These are phyloP conservation scores for Temnothorax unifasciatus DNA, from an alignment of 2,888 invertebrate species.

Conservation along the genomic window DNA sequence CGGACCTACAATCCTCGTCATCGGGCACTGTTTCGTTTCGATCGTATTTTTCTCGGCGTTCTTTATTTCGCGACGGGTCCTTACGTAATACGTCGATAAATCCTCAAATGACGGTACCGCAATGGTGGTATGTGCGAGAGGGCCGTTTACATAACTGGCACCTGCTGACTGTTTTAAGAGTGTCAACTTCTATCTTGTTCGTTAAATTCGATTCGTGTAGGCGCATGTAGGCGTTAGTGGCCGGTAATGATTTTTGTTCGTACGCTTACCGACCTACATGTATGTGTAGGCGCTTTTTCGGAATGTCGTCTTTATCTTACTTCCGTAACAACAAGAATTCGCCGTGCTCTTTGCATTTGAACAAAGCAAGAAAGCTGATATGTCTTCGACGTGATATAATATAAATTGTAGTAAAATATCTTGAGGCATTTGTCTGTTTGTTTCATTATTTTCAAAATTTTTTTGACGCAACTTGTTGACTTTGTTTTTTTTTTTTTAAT, in stretches of 20 bases:
- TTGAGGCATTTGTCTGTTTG: background rate
- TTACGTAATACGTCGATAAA: constrained; percentile 59
- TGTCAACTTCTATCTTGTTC: constrained; percentile 14
- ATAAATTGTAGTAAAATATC: background rate
- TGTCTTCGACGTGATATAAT: background rate
- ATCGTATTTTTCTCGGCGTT: constrained; percentile 29
- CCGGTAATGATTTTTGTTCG: constrained; percentile 19
- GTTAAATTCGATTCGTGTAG: constrained; percentile 35
- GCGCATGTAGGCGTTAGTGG: background rate
- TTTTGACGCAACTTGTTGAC: too few relatives aligned
- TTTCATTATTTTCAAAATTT: background rate
- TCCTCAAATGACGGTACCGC: background rate
- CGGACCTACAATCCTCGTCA: background rate
- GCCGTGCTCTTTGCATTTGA: background rate
- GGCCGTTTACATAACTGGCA: constrained; percentile 50
- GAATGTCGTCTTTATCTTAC: background rate
- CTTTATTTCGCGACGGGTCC: constrained; percentile 22
- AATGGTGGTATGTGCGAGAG: constrained; percentile 27
- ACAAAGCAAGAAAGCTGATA: background rate
- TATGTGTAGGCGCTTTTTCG: background rate
- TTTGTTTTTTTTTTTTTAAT: background rate
- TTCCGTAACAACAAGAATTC: background rate
- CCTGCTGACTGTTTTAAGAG: constrained; percentile 40
- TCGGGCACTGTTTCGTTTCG: constrained; percentile 6
- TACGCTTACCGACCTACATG: background rate